Evolutionary conservation across 2,888 invertebrate species (phyloP), one percentile per base, ranked within the genome.

Genomic region (Heliconius ismenius): DNA sequence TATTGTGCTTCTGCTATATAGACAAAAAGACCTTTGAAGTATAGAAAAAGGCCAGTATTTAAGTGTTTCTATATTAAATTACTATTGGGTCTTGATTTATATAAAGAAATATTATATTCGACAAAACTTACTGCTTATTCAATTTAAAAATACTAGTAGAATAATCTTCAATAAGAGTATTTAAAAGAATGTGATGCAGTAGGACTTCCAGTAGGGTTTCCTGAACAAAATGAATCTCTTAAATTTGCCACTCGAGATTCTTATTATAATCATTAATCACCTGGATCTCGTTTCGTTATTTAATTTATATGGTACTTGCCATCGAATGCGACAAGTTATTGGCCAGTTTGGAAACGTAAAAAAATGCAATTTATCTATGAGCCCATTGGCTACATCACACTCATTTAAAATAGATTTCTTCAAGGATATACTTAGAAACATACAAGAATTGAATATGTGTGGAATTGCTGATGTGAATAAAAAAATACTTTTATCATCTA

Each of bases 241-340:
- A 28, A 82, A 86, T 36, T 84, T 92, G n/a, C 92, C 92, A 10
- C 88, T 88, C 81, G 93, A 93, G 84, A 83, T 93, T 39, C 81
- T 92, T n/a, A 84, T 91, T 32, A 86, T 90, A 28, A 90, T 93
- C 28, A 79, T 90, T 15, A 87, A 84, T 79, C 76, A 85, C 70
- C 81, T 92, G 80, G 90, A 92, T 82, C 76, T 86, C 11, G 82
- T 80, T 76, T 85, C 90, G n/a, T 67, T 86, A 64, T 78, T 80
- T 49, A 88, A 82, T 81, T 80, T 92, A 76, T 89, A 88, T 77
- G 81, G 87, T 60, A 84, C 90, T 49, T 90, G 88, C 80, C 77
- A 70, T 60, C 77, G 80, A 73, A 76, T 90, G 3, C 86, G 83
- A 81, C 83, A 84, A 73, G 80, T 92, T 65, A 81, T 91, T 54